These are phyloP conservation scores for Streptopelia turtur DNA, from an alignment of 2,797 vertebrate genomes.

Conservation along the genomic window DNA sequence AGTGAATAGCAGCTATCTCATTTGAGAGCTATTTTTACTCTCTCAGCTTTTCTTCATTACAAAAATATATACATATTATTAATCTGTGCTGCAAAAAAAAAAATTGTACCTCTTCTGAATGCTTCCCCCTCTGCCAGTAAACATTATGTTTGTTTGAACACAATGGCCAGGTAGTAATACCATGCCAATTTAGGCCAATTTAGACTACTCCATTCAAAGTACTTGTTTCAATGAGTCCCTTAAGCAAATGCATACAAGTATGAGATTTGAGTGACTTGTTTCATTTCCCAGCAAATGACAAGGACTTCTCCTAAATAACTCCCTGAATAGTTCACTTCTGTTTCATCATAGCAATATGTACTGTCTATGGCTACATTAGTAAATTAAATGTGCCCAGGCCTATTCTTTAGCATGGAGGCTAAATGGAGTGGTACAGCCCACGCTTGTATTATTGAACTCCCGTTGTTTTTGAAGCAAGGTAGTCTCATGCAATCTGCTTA, in stretches of 20 bases:
- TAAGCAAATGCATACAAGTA: background rate
- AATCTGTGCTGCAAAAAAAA: background rate
- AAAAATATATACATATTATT: constrained; percentile 31
- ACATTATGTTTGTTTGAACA: background rate
- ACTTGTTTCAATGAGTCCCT: background rate
- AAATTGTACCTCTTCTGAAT: background rate
- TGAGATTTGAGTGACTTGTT: background rate
- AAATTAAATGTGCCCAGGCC: background rate
- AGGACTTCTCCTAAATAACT: background rate
- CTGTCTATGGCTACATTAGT: background rate
- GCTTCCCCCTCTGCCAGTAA: background rate
- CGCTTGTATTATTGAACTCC: background rate
- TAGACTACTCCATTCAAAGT: background rate
- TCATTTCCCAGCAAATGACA: background rate
- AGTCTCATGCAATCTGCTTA: background rate
- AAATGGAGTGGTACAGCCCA: background rate
- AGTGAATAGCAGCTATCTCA: constrained; percentile 49
- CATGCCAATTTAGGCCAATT: background rate
- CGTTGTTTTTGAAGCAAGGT: background rate
- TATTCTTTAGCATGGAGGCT: background rate
- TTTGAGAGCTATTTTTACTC: constrained; percentile 51
- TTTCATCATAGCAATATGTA: background rate
- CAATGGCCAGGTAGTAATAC: background rate
- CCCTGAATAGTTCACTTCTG: background rate
- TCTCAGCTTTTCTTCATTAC: constrained; percentile 6